Evolutionary conservation across 2,888 invertebrate species (phyloP).

Genomic region (Lamellibrachia columna): DNA sequence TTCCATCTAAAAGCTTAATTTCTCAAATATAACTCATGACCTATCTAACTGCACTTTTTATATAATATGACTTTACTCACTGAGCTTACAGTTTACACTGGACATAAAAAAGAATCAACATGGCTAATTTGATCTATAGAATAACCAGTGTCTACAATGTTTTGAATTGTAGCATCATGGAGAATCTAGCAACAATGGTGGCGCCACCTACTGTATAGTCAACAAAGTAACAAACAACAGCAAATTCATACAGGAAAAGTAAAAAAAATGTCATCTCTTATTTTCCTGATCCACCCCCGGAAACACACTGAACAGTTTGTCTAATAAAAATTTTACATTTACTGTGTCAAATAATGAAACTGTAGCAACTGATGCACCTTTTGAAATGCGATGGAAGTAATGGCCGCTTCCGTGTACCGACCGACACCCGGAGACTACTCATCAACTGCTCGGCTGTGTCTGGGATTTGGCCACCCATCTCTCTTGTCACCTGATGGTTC

Average conservation of each 20-base stretch:
- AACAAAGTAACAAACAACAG: neutral
- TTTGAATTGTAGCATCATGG: neutral
- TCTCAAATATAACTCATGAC: too few species aligned
- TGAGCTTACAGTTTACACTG: too few species aligned
- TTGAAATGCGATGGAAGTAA: slow-evolving; percentile 66
- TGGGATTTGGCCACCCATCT: slow-evolving; percentile 61
- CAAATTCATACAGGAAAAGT: neutral
- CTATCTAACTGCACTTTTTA: too few species aligned
- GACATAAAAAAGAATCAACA: too few species aligned
- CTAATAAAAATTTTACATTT: neutral
- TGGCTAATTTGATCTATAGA: too few species aligned
- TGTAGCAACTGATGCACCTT: slow-evolving; percentile 42
- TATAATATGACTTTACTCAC: too few species aligned
- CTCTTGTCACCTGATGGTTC: slow-evolving; percentile 54
- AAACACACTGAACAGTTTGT: neutral
- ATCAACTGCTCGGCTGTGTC: slow-evolving; percentile 53
- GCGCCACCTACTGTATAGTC: neutral
- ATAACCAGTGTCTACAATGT: neutral
- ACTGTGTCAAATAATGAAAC: neutral
- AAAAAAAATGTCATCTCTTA: neutral
- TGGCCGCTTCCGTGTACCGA: slow-evolving; percentile 67
- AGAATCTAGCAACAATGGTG: neutral
- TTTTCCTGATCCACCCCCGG: neutral
- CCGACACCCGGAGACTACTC: slow-evolving; percentile 66
- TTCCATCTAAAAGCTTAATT: too few species aligned